Base-by-base conservation (phyloP, 2,113 vertebrate species). In the Thunnus thynnus region DNA sequence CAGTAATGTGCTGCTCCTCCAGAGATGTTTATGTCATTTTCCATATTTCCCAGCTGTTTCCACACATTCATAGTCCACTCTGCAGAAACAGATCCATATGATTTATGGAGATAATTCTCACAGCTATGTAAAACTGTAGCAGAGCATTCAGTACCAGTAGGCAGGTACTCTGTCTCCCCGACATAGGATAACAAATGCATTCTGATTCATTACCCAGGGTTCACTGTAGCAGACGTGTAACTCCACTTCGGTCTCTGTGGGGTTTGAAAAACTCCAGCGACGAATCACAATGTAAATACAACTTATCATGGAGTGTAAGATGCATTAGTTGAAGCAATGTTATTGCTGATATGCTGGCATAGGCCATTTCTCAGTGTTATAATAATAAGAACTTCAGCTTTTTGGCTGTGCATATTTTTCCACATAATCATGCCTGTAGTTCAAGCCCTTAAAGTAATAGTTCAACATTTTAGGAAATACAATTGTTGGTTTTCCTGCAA, bases 71-170 rank as follows among this genome's bases (percentile, higher is more conserved):
- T 52, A 9, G 30, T 63, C 20, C 44, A 50, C 32, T 17, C n/a
- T 50, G n/a, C 47, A 74, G 55, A 77, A 47, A 25, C 20, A 46
- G 44, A 56, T 65, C 3, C 3, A 12, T 14, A 4, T 80, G 74
- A 89, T 88, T 80, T 57, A 86, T 80, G 61, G 63, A 51, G 36
- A 32, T 20, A 47, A 58, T 64, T 78, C 36, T 76, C 46, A 13
- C 4, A 2, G 65, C 27, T 4, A 36, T 36, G 63, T 64, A 30
- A 67, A 62, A 58, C 56, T 27, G 68, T 58, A 67, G 61, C 61
- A 48, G 52, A 32, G 60, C 32, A 30, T 36, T 63, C 48, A 55
- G 61, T 16, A 32, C 69, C 51, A 46, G 73, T 18, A 12, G 69
- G 46, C 48, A 41, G n/a, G 27, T 46, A 30, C 78, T 88, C 50